Conservation (phyloP, 1,140 invertebrate genomes). For the Nephotettix cincticeps region DNA sequence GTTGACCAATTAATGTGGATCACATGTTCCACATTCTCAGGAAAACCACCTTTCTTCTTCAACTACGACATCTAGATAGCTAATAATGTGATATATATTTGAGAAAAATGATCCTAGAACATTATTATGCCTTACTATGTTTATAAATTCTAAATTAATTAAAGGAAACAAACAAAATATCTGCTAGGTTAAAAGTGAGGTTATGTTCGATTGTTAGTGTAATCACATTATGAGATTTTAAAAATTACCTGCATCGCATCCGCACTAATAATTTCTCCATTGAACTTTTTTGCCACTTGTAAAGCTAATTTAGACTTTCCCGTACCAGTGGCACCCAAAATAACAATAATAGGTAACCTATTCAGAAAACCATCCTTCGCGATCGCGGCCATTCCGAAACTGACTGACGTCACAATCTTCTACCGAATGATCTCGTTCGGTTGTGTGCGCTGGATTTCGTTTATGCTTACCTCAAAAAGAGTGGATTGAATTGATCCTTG, state of each 20-base stretch:
- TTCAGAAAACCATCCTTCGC: slow-evolving; percentile 40
- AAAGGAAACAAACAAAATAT: too few species aligned
- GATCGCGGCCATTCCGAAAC: slow-evolving; percentile 30
- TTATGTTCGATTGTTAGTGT: neutral
- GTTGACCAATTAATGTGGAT: too few species aligned
- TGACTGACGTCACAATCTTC: slow-evolving; percentile 6
- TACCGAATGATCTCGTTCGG: neutral
- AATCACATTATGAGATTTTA: neutral
- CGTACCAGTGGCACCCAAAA: slow-evolving; percentile 92
- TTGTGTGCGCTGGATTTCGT: neutral
- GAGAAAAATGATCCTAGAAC: too few species aligned
- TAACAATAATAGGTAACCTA: slow-evolving; percentile 74
- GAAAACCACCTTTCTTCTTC: too few species aligned
- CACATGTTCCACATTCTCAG: too few species aligned
- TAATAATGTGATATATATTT: too few species aligned
- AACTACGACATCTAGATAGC: too few species aligned
- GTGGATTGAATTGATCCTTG: too few species aligned
- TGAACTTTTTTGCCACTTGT: slow-evolving; percentile 83
- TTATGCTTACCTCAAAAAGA: too few species aligned
- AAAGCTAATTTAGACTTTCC: slow-evolving; percentile 97
- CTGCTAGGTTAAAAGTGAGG: slow-evolving; percentile 1
- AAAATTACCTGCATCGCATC: slow-evolving; percentile 96
- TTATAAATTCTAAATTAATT: too few species aligned
- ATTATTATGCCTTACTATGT: too few species aligned
- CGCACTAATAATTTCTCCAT: slow-evolving; percentile 96